A percentile compares a stretch with the other conserved stretches of the same genome.
phyloP scores from a whole-genome alignment of 2,113 vertebrate species.

The Pao palembangensis region DNA sequence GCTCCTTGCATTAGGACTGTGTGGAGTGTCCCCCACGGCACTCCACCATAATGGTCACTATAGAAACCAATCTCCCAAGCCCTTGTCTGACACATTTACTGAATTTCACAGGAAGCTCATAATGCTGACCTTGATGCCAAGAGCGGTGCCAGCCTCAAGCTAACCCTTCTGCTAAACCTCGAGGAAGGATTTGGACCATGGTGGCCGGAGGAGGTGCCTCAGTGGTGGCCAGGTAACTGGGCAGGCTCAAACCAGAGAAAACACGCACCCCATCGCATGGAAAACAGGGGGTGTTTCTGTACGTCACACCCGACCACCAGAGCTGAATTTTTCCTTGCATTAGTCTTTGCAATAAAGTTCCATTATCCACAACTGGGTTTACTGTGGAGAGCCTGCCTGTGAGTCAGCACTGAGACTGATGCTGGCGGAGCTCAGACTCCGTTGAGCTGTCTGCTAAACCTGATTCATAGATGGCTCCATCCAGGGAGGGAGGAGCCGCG shows the following conservation, averaged over 20 bases:
- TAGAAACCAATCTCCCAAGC: accelerated
- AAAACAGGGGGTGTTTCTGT: no score
- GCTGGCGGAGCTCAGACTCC: constrained; percentile 27
- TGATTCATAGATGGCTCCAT: constrained; percentile 23
- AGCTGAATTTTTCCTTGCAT: not conserved
- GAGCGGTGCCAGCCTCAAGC: constrained; percentile 94
- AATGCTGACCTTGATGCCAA: constrained; percentile 97
- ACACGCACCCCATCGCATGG: no score
- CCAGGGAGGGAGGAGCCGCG: constrained; percentile 22
- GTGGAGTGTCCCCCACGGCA: not conserved
- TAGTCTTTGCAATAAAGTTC: not conserved
- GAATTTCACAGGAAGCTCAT: constrained; percentile 86
- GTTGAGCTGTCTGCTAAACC: constrained; percentile 34
- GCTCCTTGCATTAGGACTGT: not conserved
- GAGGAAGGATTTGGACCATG: constrained; percentile 98
- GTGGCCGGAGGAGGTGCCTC: constrained; percentile 97
- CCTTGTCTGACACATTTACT: constrained; percentile 3
- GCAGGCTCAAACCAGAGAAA: not conserved
- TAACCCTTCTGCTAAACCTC: constrained; percentile 93
- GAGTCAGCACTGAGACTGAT: constrained; percentile 21
- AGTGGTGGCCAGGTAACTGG: constrained; percentile 91
- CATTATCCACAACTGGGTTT: constrained; percentile 21
- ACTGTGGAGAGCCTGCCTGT: not conserved
- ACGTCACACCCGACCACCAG: no score
- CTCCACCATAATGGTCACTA: not conserved